These are phyloP conservation scores for Syngnathus typhle DNA, from an alignment of 2,113 vertebrate genomes.

Conservation along the genomic window DNA sequence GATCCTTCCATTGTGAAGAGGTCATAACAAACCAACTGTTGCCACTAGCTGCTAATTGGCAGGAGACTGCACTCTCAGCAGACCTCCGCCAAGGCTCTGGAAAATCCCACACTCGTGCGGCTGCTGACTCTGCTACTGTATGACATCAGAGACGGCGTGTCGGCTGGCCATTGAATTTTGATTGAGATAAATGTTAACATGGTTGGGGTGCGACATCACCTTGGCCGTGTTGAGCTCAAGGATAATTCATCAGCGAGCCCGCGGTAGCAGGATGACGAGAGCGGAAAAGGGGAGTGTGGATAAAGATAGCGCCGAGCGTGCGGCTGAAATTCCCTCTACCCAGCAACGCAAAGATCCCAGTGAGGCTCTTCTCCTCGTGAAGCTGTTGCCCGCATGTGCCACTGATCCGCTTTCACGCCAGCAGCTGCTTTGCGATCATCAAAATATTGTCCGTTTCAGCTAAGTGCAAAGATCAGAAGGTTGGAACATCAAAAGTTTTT, in stretches of 20 bases:
- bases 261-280: slow-evolving; percentile 18
- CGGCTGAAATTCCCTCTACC: slow-evolving; percentile 36
- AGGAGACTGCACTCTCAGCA: slow-evolving; percentile 30
- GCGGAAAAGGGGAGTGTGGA: slow-evolving; percentile 19
- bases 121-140: not conserved
- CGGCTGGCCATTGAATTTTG: not conserved
- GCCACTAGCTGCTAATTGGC: slow-evolving; percentile 50
- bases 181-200: not conserved
- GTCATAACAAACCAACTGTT: slow-evolving; percentile 25
- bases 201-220: too few relatives aligned
- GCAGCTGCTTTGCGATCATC: slow-evolving; percentile 3
- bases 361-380: not conserved
- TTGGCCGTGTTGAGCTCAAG: slow-evolving; percentile 26
- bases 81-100: not conserved
- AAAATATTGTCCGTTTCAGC: too few relatives aligned
- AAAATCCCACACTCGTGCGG: not conserved
- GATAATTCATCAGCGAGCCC: slow-evolving; percentile 50
- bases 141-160: not conserved
- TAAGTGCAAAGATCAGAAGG: not conserved
- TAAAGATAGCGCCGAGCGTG: slow-evolving; percentile 46
- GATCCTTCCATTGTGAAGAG: not conserved
- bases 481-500: not conserved
- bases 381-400: not conserved
- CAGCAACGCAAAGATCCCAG: slow-evolving; percentile 43
- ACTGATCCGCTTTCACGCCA: slow-evolving; percentile 5